Conservation (phyloP, 1,140 invertebrate species). For the Caenorhabditis remanei region DNA sequence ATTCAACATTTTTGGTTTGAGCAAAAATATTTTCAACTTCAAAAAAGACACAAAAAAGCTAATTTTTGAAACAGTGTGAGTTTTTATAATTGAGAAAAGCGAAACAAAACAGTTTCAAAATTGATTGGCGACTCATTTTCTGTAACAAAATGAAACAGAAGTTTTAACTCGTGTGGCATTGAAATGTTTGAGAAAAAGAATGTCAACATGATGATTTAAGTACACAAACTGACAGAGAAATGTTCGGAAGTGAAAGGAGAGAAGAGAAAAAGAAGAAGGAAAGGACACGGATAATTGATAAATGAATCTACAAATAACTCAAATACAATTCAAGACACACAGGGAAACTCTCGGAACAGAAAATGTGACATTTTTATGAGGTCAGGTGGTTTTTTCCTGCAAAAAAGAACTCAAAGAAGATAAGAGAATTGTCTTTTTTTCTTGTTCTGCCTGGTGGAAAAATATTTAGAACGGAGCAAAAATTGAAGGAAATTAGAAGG, state of each 20-base stretch:
- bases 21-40: neutral
- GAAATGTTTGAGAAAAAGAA: constrained; percentile 4
- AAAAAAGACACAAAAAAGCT: neutral
- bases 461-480: constrained; percentile 12
- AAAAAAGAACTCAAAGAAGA: constrained; percentile 2
- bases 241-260: neutral
- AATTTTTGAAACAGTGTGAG: too few species aligned
- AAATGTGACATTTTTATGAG: constrained; percentile 2
- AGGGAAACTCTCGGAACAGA: neutral
- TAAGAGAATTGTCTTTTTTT: neutral
- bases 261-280: neutral
- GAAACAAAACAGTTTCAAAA: too few species aligned
- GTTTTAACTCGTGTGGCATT: neutral
- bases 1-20: neutral
- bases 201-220: constrained; percentile 26
- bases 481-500: neutral
- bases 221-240: constrained; percentile 13
- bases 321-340: neutral
- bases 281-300: constrained; percentile 39
- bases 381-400: constrained; percentile 5
- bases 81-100: too few species aligned
- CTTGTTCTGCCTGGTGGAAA: neutral
- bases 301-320: constrained; percentile 29
- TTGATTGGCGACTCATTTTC: too few species aligned
- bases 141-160: neutral